Evolutionary conservation across 35 echinoderm and acorn worm species (phyloP).

Genomic region (Patiria miniata): DNA sequence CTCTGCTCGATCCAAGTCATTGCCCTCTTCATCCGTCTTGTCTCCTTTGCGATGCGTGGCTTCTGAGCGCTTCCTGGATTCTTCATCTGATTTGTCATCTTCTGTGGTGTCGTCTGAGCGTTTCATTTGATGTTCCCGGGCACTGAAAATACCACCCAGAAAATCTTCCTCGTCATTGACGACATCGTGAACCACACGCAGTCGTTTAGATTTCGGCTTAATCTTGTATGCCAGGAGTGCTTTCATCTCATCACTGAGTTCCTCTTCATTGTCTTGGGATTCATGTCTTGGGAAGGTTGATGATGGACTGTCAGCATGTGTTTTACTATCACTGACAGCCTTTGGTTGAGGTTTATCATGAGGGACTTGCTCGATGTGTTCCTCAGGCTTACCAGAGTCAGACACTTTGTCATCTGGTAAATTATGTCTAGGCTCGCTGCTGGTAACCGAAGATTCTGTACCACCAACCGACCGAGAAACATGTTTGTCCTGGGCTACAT

Average conservation of each 20-base stretch:
- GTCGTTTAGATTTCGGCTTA: neutral
- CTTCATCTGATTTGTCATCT: neutral
- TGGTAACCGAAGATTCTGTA: too few relatives aligned
- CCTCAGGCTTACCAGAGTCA: too few relatives aligned
- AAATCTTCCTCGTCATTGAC: conserved; percentile 1
- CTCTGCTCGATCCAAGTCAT: neutral
- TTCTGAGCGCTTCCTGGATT: neutral
- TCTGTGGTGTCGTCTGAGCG: neutral
- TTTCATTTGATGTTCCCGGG: neutral
- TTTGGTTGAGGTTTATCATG: too few relatives aligned
- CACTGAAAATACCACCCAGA: neutral
- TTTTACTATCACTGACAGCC: too few relatives aligned
- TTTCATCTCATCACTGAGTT: conserved; percentile 4
- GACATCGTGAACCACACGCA: neutral
- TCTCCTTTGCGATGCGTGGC: neutral
- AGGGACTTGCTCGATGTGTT: too few relatives aligned
- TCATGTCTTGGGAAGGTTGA: too few relatives aligned
- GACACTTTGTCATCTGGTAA: too few relatives aligned
- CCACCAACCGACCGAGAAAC: too few relatives aligned
- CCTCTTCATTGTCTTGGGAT: neutral
- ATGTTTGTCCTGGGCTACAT: too few relatives aligned
- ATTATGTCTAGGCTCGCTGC: too few relatives aligned
- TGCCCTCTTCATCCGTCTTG: neutral
- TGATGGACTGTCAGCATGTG: too few relatives aligned
- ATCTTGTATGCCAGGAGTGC: neutral